Base-by-base conservation (phyloP, 2,888 invertebrate species). In the Xanthorhoe spadicearia region DNA sequence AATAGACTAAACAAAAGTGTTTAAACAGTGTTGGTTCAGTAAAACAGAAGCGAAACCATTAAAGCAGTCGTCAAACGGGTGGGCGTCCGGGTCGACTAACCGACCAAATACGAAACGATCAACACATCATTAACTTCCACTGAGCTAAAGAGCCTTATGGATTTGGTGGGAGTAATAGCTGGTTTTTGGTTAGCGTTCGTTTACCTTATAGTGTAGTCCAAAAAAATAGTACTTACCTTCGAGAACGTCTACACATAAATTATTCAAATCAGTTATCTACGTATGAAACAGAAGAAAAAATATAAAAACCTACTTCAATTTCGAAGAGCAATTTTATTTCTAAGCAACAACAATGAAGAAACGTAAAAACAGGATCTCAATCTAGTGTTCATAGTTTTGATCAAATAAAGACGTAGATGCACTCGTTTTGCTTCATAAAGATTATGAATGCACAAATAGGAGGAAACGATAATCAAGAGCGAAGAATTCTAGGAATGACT, bases 61-160 rank as follows among this genome's bases (percentile, higher is more conserved):
- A 85, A 83, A 85, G 78, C 73, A 78, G 77, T 79, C 81, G 74
- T 85, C 77, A 81, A 81, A 66, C 66, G 82, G 82, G 85, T 83
- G 85, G 84, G 83, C 84, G 78, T 75, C 66, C 72, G 71, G 59
- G 61, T 68, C 60, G 73, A 74, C 69, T 73, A 79, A 74, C 79
- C 83, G 68, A 74, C 81, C 71, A 75, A 77, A 66, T 81, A 73
- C 57, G 69, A 77, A 78, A 77, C 72, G 70, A 73, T 69, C 70
- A 72, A 64, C 65, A 69, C 61, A 68, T 69, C 71, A 77, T 72
- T 74, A 75, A 74, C 69, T 64, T 66, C 64, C 66, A 77, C 69
- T 75, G 70, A 74, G 71, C 71, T 68, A 76, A 72, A 72, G 73
- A 23, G 72, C 74, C 81, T 13, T 70, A 78, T 77, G 73, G 69